Evolutionary conservation across 2,797 vertebrate genomes (phyloP), one percentile per base, ranked within the genome.

Genomic region (Lacerta bilineata): DNA sequence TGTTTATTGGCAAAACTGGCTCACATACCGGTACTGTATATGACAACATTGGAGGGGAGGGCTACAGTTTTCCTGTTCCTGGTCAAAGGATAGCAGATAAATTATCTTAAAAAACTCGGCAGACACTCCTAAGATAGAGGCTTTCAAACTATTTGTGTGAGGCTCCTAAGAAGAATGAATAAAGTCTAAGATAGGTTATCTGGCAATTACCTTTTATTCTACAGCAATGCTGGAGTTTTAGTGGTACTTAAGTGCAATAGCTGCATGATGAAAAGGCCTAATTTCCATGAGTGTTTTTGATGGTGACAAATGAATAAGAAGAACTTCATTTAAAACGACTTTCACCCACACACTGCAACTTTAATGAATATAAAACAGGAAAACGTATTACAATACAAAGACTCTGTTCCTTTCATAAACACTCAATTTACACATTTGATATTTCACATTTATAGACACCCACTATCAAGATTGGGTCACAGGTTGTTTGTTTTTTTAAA

Each of bases 241-340:
- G 69, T 46, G n/a, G 69, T 91, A 81, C 80, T 90, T 93, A 66
- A 88, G 76, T 83, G 91, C 91, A 92, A 88, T 55, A 85, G 33
- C 27, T 78, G 0, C 64, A 8, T 87, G 88, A 87, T 90, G 79
- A 89, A 93, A 93, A 89, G 36, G 8, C 23, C 83, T 92, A n/a
- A 86, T 93, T 94, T 85, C 83, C 90, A 41, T 61, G 10, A 88
- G n/a, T 7, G 75, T 89, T 89, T 92, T 87, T 77, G 59, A 93
- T 86, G 27, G 43, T 84, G 77, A 90, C 69, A 81, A 92, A 89
- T 91, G 0, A 89, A 89, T 91, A 78, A 92, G 55, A 87, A 91
- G 82, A 91, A 86, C 66, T 84, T 93, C 10, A 91, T 93, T 91
- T 79, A 86, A 91, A 91, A 88, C 20, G 90, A 87, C 18, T 81